These are phyloP conservation scores for Achroia grisella DNA, from an alignment of 1,140 invertebrate genomes.

Conservation along the genomic window DNA sequence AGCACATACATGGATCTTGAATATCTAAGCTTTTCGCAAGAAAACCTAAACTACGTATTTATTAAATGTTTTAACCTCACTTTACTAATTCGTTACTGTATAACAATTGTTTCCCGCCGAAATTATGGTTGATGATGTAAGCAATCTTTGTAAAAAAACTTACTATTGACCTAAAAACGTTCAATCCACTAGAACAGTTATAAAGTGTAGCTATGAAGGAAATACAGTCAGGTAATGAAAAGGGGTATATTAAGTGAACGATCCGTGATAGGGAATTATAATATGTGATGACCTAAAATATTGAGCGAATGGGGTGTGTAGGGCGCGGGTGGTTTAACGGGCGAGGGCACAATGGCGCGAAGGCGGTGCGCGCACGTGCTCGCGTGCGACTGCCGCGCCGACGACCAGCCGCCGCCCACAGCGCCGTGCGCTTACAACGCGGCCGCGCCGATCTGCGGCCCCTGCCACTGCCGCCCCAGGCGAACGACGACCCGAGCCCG, in stretches of 20 bases:
- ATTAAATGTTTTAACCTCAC: no score
- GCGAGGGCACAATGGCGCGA: constrained; percentile 32
- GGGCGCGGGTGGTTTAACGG: constrained; percentile 35
- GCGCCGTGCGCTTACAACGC: constrained; percentile 26
- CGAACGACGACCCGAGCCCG: constrained; percentile 12
- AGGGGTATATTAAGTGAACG: constrained; percentile 4
- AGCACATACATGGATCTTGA: no score
- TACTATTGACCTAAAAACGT: constrained; percentile 54
- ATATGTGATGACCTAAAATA: constrained; percentile 28
- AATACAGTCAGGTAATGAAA: neutral
- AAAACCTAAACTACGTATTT: no score
- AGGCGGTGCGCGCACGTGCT: constrained; percentile 59
- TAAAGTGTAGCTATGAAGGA: neutral
- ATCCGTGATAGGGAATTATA: constrained; percentile 5
- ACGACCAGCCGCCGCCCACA: constrained; percentile 27
- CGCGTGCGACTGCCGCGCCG: constrained; percentile 61
- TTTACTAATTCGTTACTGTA: constrained; percentile 4
- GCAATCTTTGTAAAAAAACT: constrained; percentile 43
- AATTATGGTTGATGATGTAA: constrained; percentile 54
- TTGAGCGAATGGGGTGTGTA: constrained; percentile 34
- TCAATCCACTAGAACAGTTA: constrained; percentile 22
- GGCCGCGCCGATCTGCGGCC: constrained; percentile 5
- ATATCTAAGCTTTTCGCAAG: no score
- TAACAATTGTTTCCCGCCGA: constrained; percentile 53
- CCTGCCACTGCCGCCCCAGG: constrained; percentile 10